Conservation (phyloP, 2,888 invertebrate species). For the Deilephila elpenor region DNA sequence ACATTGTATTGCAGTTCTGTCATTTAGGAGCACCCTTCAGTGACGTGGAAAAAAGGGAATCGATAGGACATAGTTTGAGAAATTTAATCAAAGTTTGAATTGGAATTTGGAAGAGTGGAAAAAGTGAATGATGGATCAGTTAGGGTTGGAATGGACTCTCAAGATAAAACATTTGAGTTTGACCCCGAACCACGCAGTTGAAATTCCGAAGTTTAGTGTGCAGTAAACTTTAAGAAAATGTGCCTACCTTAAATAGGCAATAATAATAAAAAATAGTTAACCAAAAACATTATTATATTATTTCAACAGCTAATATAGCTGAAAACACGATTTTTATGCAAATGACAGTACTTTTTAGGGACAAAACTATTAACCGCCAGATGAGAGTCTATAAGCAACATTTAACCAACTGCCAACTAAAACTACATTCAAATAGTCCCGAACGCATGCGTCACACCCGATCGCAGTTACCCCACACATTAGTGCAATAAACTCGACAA, state of each 20-base stretch:
- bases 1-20: conserved; percentile 7
- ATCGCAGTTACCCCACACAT: conserved; percentile 69
- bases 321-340: too few relatives aligned
- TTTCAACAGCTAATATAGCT: too few relatives aligned
- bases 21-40: background rate
- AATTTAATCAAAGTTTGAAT: conserved; percentile 6
- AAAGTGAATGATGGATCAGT: background rate
- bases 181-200: too few relatives aligned
- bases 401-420: conserved; percentile 14
- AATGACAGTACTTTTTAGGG: too few relatives aligned
- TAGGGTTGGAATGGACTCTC: too few relatives aligned
- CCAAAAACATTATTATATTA: too few relatives aligned
- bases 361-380: background rate
- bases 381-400: background rate
- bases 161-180: too few relatives aligned
- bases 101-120: background rate
- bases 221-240: too few relatives aligned
- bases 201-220: too few relatives aligned
- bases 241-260: too few relatives aligned
- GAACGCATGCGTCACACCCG: conserved; percentile 29
- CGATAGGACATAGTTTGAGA: background rate
- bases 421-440: conserved; percentile 20
- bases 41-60: background rate
- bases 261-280: too few relatives aligned
- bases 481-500: conserved; percentile 82